Base-by-base conservation (phyloP, 1,140 invertebrate genomes). In the Platyura marginata region DNA sequence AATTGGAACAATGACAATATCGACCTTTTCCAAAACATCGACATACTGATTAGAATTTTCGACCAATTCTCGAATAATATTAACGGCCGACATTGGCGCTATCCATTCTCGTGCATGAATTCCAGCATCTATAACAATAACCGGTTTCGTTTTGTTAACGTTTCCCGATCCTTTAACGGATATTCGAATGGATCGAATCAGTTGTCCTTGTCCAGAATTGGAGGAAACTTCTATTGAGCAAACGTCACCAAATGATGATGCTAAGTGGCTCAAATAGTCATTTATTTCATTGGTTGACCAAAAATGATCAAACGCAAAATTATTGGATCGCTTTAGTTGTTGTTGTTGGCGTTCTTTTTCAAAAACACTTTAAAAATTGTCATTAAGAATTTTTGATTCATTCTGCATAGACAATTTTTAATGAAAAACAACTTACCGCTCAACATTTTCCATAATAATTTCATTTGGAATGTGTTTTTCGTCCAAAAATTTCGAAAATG, bases 81-180 rank as follows among this genome's bases (percentile, higher is more conserved):
- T 73, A 0, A 67, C 49, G 3, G 62, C 63, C 0, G 62, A 56
- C 0, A 69, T 63, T 1, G 64, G 61, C 8, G 68, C 52, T n/a
- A 74, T 68, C 72, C 73, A 76, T 57, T 77, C 74, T 22, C 75
- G 51, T 2, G 70, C 68, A 52, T 77, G 72, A 25, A 64, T 59
- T 11, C 51, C 55, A 13, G 38, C 54, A 25, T 64, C 56, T 1
- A 61, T 47, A 6, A 61, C 47, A 8, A 61, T 50, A 11, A 56
- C 40, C 0, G 56, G 55, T 40, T 61, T 62, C 22, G 40, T 47
- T 2, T 21, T 19, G 38, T 55, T 47, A 11, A 22, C 9, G 9
- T 5, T 19, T 6, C 19, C 19, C n/a, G n/a, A n/a, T n/a, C n/a
- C n/a, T n/a, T n/a, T n/a, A n/a, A n/a, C n/a, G n/a, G n/a, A n/a